These are phyloP conservation scores for Salvelinus alpinus DNA, from an alignment of 2,113 vertebrate species.

Conservation along the genomic window DNA sequence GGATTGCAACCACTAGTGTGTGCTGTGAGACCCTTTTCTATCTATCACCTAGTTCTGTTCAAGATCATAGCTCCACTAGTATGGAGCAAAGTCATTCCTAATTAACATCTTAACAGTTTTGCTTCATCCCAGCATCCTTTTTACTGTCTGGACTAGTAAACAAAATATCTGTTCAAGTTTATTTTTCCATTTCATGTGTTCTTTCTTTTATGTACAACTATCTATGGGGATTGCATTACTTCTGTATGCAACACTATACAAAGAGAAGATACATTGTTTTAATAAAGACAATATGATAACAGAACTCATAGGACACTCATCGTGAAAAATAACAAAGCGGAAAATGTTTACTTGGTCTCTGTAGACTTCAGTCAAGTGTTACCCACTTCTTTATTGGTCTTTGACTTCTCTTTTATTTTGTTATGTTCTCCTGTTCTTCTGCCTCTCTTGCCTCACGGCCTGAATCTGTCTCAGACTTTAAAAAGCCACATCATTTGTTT, in stretches of 20 bases:
- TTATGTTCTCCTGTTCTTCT: conserved; percentile 28
- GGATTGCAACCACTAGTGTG: conserved; percentile 56
- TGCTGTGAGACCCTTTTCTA: conserved; percentile 35
- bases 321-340: conserved; percentile 44
- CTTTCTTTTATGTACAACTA: conserved; percentile 11
- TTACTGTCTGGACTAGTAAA: conserved; percentile 45
- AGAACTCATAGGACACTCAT: conserved; percentile 15
- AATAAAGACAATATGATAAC: conserved; percentile 43
- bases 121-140: conserved; percentile 25
- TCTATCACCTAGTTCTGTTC: conserved; percentile 30
- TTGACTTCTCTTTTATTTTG: conserved; percentile 37
- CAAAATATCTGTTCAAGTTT: conserved; percentile 20
- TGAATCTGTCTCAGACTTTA: conserved; percentile 57
- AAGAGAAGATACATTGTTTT: conserved; percentile 58
- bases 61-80: conserved; percentile 40
- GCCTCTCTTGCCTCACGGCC: conserved; percentile 25
- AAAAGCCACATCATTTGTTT: conserved; percentile 49
- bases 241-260: conserved; percentile 32
- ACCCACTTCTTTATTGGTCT: conserved; percentile 16
- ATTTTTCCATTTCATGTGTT: conserved; percentile 21
- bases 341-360: conserved; percentile 54
- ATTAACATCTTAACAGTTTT: conserved; percentile 32
- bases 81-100: conserved; percentile 42
- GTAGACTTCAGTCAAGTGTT: conserved; percentile 31
- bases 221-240: conserved; percentile 32